These are phyloP conservation scores for Tyrophagus putrescentiae DNA, from an alignment of 1,140 invertebrate species.

Conservation along the genomic window DNA sequence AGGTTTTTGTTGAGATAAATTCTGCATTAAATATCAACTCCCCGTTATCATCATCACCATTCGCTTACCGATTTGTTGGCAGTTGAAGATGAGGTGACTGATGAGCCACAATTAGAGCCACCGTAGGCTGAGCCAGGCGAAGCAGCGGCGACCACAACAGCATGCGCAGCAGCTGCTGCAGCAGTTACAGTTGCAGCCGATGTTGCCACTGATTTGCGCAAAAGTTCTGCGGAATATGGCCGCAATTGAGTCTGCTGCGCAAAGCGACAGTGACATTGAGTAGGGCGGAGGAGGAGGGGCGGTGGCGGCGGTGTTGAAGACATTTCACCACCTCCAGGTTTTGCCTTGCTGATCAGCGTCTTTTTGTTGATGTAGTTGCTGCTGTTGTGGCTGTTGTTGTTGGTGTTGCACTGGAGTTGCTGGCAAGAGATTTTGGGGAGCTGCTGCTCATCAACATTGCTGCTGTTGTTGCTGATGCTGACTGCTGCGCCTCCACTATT, in stretches of 20 bases:
- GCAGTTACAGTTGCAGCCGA: slow-evolving; percentile 46
- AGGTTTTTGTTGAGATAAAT: too few relatives aligned
- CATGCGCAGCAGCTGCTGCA: slow-evolving; percentile 29
- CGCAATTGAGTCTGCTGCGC: not conserved
- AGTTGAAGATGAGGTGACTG: not conserved
- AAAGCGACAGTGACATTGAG: slow-evolving; percentile 18
- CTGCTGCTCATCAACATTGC: slow-evolving; percentile 16
- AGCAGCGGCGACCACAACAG: not conserved
- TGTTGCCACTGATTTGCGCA: slow-evolving; percentile 74
- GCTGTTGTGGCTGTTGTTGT: slow-evolving; percentile 26
- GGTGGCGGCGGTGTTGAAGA: slow-evolving; percentile 21
- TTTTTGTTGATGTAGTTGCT: slow-evolving; percentile 30
- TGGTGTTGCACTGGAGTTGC: slow-evolving; percentile 20
- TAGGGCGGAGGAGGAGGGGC: slow-evolving; percentile 25
- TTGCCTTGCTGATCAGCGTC: too few relatives aligned
- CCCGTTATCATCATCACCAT: too few relatives aligned
- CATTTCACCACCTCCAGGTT: too few relatives aligned
- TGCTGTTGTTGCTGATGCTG: too few relatives aligned
- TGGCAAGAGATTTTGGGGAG: slow-evolving; percentile 27
- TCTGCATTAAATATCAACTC: too few relatives aligned
- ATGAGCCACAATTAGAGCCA: too few relatives aligned
- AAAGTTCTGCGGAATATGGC: slow-evolving; percentile 43
- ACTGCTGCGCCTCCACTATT: too few relatives aligned
- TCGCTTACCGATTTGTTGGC: not conserved
- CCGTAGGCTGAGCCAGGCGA: not conserved